Conservation (phyloP, 2,888 invertebrate species). For the Pterostichus niger region DNA sequence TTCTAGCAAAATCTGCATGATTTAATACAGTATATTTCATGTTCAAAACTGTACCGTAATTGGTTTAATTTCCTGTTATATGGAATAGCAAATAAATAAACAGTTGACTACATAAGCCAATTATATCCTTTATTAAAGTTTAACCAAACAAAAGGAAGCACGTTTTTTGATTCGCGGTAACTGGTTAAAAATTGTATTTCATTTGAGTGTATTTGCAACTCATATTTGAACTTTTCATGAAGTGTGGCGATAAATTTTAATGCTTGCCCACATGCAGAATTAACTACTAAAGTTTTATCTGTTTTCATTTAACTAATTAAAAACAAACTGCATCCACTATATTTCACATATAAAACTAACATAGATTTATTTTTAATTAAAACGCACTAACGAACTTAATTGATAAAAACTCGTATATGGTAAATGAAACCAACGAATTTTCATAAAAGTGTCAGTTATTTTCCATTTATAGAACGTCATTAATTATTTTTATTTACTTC, state of each 20-base stretch:
- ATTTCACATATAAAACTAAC: conserved; percentile 31
- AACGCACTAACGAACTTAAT: conserved; percentile 44
- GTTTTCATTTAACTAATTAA: conserved; percentile 47
- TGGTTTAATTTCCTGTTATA: no score
- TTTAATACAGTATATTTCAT: no score
- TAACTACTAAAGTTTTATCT: conserved; percentile 35
- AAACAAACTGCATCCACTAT: conserved; percentile 35
- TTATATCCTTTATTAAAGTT: no score
- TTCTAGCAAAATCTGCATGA: no score
- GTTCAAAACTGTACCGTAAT: no score
- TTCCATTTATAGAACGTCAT: not conserved
- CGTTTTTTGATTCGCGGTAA: no score
- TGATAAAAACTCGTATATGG: conserved; percentile 26
- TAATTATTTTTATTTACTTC: conserved; percentile 15
- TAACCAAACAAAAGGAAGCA: no score
- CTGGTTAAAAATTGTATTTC: no score
- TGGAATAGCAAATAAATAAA: no score
- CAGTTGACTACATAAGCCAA: no score
- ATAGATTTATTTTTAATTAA: conserved; percentile 47
- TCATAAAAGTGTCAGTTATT: conserved; percentile 14
- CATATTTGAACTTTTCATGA: conserved; percentile 23
- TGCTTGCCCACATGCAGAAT: conserved; percentile 24
- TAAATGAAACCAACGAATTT: conserved; percentile 20
- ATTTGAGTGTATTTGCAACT: no score
- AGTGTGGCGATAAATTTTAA: conserved; percentile 26